Conservation (phyloP, 2,888 invertebrate genomes). For the Allacma fusca region DNA sequence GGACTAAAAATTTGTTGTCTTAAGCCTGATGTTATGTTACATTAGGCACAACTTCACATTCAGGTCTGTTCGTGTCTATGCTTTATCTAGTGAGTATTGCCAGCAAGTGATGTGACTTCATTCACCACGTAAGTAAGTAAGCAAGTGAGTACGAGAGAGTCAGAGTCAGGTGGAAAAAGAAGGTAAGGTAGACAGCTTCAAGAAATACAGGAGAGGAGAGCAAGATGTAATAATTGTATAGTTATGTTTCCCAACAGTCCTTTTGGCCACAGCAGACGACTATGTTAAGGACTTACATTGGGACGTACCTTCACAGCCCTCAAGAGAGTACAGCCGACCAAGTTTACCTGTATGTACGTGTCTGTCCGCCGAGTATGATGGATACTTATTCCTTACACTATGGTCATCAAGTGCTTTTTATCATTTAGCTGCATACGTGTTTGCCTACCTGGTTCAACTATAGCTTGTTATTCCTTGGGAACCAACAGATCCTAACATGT, state of each 20-base stretch:
- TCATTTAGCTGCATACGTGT: too few species aligned
- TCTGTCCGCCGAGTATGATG: neutral
- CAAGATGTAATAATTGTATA: neutral
- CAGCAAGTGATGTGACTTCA: conserved; percentile 8
- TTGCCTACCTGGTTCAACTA: too few species aligned
- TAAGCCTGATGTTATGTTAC: neutral
- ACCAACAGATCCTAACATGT: neutral
- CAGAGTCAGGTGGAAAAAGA: conserved; percentile 11
- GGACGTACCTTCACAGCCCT: conserved; percentile 12
- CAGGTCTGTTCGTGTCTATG: neutral
- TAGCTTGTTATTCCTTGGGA: conserved; percentile 8
- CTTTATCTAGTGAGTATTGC: neutral
- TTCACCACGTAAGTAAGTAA: neutral
- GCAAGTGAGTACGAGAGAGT: neutral
- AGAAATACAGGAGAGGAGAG: neutral
- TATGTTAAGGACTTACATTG: conserved; percentile 7
- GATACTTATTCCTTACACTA: neutral
- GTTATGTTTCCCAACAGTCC: conserved; percentile 1
- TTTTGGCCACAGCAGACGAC: conserved; percentile 7
- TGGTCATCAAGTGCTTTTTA: too few species aligned
- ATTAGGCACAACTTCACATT: neutral
- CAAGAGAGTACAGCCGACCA: neutral
- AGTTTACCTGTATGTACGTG: neutral
- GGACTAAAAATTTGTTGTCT: neutral
- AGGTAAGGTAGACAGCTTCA: conserved; percentile 1